These are phyloP conservation scores for Molorchus minor DNA, from an alignment of 2,888 invertebrate genomes.

Conservation along the genomic window DNA sequence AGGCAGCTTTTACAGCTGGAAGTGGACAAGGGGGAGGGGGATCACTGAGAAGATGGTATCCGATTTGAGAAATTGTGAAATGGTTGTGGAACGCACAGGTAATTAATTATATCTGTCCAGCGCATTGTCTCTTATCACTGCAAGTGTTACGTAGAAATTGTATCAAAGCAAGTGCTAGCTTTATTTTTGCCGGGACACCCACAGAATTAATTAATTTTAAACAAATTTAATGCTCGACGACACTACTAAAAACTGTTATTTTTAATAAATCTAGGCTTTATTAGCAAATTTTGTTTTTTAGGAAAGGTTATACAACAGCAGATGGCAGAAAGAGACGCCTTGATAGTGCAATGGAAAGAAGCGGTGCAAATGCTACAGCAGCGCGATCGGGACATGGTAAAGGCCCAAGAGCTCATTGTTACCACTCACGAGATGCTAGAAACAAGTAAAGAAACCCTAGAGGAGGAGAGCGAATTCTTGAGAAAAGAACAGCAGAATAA, in stretches of 20 bases:
- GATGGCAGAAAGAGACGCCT: conserved; percentile 72
- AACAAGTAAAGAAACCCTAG: conserved; percentile 65
- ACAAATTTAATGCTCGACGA: too few species aligned
- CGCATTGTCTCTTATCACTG: too few species aligned
- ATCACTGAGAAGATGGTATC: conserved; percentile 63
- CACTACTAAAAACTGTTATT: too few species aligned
- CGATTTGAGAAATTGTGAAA: conserved; percentile 67
- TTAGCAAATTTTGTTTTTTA: too few species aligned
- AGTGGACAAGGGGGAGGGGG: conserved; percentile 62
- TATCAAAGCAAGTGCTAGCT: too few species aligned
- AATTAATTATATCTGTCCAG: neutral
- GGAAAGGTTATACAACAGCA: conserved; percentile 64
- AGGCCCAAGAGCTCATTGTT: conserved; percentile 52
- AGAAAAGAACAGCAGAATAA: conserved; percentile 70
- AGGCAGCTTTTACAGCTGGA: conserved; percentile 65
- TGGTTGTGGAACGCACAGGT: conserved; percentile 53
- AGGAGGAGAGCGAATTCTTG: conserved; percentile 70
- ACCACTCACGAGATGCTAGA: conserved; percentile 50
- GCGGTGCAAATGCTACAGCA: conserved; percentile 76
- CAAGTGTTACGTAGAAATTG: too few species aligned
- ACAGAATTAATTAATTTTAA: too few species aligned
- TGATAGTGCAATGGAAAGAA: conserved; percentile 78
- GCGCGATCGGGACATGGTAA: conserved; percentile 72
- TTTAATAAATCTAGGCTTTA: too few species aligned
- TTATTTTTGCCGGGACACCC: too few species aligned